These are phyloP conservation scores for Peromyscus eremicus DNA, from an alignment of 2,797 vertebrate species.

Conservation along the genomic window DNA sequence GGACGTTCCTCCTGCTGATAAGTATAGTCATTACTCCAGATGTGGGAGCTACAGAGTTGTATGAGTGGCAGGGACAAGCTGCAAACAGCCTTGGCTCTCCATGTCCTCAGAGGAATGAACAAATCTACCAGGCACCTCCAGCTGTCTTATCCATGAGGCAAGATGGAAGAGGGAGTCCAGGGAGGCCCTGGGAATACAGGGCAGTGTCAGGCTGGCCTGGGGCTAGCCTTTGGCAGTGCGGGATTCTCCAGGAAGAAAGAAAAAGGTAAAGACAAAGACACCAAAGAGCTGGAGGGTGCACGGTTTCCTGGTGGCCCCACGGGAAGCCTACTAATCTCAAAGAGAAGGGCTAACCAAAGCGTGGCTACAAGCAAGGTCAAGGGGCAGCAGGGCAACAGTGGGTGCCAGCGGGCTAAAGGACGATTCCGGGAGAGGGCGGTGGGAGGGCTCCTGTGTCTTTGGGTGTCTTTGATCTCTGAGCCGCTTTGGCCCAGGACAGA, in stretches of 20 bases:
- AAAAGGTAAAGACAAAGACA: background rate
- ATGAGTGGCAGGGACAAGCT: background rate
- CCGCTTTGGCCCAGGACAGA: conserved; percentile 67
- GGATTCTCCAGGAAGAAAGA: background rate
- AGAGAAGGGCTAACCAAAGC: conserved; percentile 28
- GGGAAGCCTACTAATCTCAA: background rate
- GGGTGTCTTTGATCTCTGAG: conserved; percentile 79
- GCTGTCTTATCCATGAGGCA: background rate
- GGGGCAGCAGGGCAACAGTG: background rate
- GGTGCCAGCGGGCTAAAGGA: conserved; percentile 67
- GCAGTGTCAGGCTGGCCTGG: background rate
- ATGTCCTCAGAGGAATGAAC: background rate
- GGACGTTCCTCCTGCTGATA: background rate
- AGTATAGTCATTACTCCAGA: background rate
- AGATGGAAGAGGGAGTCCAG: background rate
- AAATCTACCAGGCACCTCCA: background rate
- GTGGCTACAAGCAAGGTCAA: background rate
- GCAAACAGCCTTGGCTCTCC: background rate
- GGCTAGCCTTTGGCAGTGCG: background rate
- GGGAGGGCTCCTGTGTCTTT: conserved; percentile 68
- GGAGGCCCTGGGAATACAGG: background rate
- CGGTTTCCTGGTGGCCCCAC: background rate
- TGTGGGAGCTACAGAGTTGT: background rate
- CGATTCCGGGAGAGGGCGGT: conserved; percentile 47
- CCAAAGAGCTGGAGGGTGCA: background rate